Evolutionary conservation across 2,888 invertebrate genomes (phyloP).

Genomic region (Aricia artaxerxes): DNA sequence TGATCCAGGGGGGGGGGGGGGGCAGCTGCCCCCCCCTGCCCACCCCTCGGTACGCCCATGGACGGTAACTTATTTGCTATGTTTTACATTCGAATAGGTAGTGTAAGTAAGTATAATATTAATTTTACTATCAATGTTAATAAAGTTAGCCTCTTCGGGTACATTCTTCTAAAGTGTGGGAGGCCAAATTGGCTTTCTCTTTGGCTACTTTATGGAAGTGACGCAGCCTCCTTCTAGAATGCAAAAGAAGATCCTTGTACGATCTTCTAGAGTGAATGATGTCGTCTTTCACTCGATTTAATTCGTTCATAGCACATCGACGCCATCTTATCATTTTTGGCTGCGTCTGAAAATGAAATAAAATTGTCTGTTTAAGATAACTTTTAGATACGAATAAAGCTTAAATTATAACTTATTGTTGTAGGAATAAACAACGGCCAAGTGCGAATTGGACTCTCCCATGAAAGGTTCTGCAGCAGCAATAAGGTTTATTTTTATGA

Average conservation of each 20-base stretch:
- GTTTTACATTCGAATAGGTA: neutral
- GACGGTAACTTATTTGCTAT: neutral
- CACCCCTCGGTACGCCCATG: too few relatives aligned
- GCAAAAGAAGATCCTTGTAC: slow-evolving; percentile 63
- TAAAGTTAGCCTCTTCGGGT: slow-evolving; percentile 29
- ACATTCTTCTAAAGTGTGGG: slow-evolving; percentile 52
- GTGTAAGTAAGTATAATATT: neutral
- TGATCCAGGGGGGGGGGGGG: too few relatives aligned
- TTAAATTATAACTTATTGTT: too few relatives aligned
- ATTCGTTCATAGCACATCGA: slow-evolving; percentile 60
- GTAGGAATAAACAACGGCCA: too few relatives aligned
- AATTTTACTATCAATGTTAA: neutral
- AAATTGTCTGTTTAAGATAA: slow-evolving; percentile 27
- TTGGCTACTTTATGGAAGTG: slow-evolving; percentile 55
- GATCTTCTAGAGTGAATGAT: slow-evolving; percentile 58
- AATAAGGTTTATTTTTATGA: too few relatives aligned
- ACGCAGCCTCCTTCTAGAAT: slow-evolving; percentile 56
- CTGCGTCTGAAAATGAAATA: slow-evolving; percentile 51
- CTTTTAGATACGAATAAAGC: too few relatives aligned
- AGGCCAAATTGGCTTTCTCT: slow-evolving; percentile 45
- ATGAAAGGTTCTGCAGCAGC: too few relatives aligned
- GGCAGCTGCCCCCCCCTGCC: too few relatives aligned
- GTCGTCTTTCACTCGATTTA: slow-evolving; percentile 64
- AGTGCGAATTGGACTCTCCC: too few relatives aligned
- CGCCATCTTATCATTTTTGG: slow-evolving; percentile 62